Conservation (phyloP, 35 echinoderm and acorn worm genomes). For the Acanthaster planci region DNA sequence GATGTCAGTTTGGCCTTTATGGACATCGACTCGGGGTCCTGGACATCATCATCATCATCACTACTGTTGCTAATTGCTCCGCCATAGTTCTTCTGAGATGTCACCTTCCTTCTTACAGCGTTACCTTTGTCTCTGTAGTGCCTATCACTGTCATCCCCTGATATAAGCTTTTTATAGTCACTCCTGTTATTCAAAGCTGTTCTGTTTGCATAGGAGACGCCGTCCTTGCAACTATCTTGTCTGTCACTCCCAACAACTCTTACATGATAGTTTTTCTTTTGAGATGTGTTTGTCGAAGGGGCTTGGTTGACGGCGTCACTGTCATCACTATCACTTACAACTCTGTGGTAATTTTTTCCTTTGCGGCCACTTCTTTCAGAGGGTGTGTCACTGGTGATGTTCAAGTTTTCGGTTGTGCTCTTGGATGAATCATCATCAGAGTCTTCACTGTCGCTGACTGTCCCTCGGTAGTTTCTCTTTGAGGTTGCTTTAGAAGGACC, state of each 20-base stretch:
- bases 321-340: not conserved
- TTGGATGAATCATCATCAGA: not conserved
- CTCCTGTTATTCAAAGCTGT: not conserved
- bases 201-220: not conserved
- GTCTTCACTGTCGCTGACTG: conserved; percentile 4
- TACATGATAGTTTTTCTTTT: not conserved
- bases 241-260: not conserved
- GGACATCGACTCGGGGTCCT: not conserved
- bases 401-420: not conserved
- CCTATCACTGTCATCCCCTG: not conserved
- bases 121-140: not conserved
- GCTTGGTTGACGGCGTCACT: not conserved
- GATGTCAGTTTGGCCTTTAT: conserved; percentile 40
- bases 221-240: not conserved
- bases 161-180: not conserved
- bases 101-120: conserved; percentile 17
- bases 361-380: not conserved
- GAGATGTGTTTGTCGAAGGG: not conserved
- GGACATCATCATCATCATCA: not conserved
- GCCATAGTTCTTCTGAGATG: conserved; percentile 15
- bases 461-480: not conserved
- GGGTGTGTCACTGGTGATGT: not conserved
- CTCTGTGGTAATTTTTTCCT: not conserved
- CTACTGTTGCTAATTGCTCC: not conserved
- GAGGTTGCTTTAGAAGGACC: not conserved